Evolutionary conservation across 2,888 invertebrate species (phyloP), one percentile per base, ranked within the genome.

Genomic region (Callyntrura guangdongensis): DNA sequence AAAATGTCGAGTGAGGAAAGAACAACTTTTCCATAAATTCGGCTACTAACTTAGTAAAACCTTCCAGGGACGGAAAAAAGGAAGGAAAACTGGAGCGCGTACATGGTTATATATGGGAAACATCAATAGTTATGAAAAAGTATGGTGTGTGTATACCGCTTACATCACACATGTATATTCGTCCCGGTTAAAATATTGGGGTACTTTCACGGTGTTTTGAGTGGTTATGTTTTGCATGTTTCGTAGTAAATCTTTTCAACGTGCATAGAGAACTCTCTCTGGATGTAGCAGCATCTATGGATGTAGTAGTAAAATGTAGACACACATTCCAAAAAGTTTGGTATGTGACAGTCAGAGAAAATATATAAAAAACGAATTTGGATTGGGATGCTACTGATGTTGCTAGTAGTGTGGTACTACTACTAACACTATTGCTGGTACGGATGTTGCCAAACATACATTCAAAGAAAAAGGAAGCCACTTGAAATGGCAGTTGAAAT

Each of bases 401-500:
- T 17, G n/a, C 67, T 14, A 27, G 8, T 17, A 61, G n/a, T 61
- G n/a, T 17, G 20, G 20, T 67, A 36, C 3, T n/a, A 25, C n/a
- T 14, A 56, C 56, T 61, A 61, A 2, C 61, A 20, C 20, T 67
- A 36, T 6, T 36, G 36, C 36, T 36, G 9, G 61, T 61, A 45
- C 72, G 72, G 72, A 56, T 84, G 84, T 69, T 85, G 72, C 53
- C 22, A 53, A 74, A 59, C 74, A 81, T 61, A 61, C 36, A 36
- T 47, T 49, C 47, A 45, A 47, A 83, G 49, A 61, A 36, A 36
- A 36, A 59, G 83, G 74, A 83, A 88, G 72, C 88, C 74, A 83
- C 82, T 83, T 88, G 88, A 88, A 83, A 61, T 88, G 83, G 77
- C 82, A 88, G 72, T 83, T 83, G 82, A 83, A 88, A 72, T 82